phyloP scores from a whole-genome alignment of 92 coral and sea anemone species.

The Virgularia gustaviana region DNA sequence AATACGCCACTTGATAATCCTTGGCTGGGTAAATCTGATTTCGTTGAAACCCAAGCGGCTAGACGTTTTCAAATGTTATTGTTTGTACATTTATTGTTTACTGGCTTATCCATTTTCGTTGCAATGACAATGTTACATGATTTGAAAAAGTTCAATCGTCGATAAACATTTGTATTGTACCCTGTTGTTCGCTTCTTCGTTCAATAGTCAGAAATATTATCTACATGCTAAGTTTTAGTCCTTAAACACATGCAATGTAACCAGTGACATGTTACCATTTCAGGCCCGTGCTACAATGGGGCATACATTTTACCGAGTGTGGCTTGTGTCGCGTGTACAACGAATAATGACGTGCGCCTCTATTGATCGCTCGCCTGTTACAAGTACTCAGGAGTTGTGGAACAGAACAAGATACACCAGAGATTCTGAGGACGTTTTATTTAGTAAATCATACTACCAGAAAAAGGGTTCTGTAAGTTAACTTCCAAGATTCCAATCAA shows the following conservation, averaged over 20 bases:
- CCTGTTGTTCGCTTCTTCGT: too few species aligned
- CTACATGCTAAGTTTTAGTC: not conserved
- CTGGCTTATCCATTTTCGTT: not conserved
- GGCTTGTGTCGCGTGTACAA: conserved; percentile 52
- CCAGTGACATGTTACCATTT: not conserved
- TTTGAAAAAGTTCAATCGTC: too few species aligned
- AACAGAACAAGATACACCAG: conserved; percentile 60
- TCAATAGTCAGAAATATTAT: not conserved
- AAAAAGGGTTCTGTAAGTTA: conserved; percentile 77
- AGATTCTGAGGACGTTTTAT: conserved; percentile 81
- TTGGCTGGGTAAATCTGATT: too few species aligned
- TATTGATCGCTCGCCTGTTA: conserved; percentile 56
- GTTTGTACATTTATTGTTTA: too few species aligned
- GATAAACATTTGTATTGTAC: too few species aligned
- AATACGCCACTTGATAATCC: too few species aligned
- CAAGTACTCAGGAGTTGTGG: conserved; percentile 88
- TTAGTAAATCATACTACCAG: conserved; percentile 75
- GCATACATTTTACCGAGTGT: conserved; percentile 32
- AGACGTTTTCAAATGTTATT: too few species aligned
- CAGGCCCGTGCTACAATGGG: conserved; percentile 26
- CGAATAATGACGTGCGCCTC: conserved; percentile 54
- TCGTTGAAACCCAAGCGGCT: too few species aligned
- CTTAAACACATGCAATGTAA: not conserved
- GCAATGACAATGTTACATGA: not conserved
- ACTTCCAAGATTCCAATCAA: not conserved